These are phyloP conservation scores for Alosa alosa DNA, from an alignment of 2,113 vertebrate genomes.

Conservation along the genomic window DNA sequence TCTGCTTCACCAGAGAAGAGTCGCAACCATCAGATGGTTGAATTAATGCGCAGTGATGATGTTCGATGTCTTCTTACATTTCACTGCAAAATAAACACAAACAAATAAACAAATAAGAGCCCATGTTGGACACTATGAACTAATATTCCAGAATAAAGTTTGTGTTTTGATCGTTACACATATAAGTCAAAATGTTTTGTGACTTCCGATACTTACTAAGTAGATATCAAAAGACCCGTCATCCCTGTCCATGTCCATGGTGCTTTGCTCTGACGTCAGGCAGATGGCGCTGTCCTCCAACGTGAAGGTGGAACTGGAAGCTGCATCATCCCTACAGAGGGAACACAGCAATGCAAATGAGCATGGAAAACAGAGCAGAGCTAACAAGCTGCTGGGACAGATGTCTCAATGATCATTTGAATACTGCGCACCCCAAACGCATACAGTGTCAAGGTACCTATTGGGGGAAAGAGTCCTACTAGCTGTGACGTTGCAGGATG, in stretches of 20 bases:
- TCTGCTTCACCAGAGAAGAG: conserved; percentile 47
- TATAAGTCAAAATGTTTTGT: neutral
- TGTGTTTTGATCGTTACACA: neutral
- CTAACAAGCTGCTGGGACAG: neutral
- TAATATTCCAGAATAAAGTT: neutral
- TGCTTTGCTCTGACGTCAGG: conserved; percentile 87
- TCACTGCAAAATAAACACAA: neutral
- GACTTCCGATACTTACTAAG: conserved; percentile 76
- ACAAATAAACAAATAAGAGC: neutral
- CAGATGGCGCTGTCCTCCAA: conserved; percentile 94
- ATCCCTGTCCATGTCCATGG: conserved; percentile 85
- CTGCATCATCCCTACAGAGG: conserved; percentile 78
- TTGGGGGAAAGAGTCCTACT: neutral
- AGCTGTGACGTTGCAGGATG: neutral
- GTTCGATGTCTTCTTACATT: conserved; percentile 14
- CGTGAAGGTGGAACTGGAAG: conserved; percentile 88
- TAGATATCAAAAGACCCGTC: conserved; percentile 91
- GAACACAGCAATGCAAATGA: conserved; percentile 24
- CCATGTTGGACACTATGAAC: neutral
- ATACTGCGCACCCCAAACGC: neutral
- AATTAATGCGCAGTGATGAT: conserved; percentile 38
- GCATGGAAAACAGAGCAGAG: neutral
- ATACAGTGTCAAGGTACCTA: neutral
- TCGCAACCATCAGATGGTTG: conserved; percentile 62
- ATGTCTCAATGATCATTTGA: neutral